Evolutionary conservation across 2,113 vertebrate species (phyloP).

Genomic region (Crotalus viridis): DNA sequence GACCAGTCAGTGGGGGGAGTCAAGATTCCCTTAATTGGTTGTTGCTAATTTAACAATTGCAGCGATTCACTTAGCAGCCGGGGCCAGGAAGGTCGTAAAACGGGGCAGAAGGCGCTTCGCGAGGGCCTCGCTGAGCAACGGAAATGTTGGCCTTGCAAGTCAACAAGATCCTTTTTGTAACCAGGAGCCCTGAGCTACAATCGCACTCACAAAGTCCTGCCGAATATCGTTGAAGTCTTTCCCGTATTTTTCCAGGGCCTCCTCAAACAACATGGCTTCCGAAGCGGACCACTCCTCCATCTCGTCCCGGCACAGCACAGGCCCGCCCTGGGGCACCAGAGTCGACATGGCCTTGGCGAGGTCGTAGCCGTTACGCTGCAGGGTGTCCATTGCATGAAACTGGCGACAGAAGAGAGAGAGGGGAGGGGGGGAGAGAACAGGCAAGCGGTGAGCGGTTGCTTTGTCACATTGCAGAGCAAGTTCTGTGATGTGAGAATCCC

Average conservation of each 20-base stretch:
- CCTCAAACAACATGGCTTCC: conserved; percentile 91
- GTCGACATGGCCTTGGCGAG: conserved; percentile 91
- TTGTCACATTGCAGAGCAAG: rapidly evolving
- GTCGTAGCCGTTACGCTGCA: conserved; percentile 89
- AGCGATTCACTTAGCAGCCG: too few species aligned
- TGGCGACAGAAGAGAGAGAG: conserved; percentile 24
- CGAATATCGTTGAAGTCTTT: conserved; percentile 94
- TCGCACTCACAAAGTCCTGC: conserved; percentile 87
- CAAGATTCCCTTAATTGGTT: too few species aligned
- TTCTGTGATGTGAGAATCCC: neutral
- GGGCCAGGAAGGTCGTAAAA: neutral
- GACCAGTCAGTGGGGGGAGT: too few species aligned
- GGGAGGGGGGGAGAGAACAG: neutral
- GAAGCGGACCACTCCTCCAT: conserved; percentile 97
- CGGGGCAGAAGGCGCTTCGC: too few species aligned
- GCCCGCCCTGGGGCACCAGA: conserved; percentile 89
- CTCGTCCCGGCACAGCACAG: conserved; percentile 88
- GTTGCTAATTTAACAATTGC: too few species aligned
- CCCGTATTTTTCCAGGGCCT: conserved; percentile 90
- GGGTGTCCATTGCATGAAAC: conserved; percentile 93
- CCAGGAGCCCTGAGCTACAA: neutral
- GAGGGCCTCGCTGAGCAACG: too few species aligned
- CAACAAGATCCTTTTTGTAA: neutral
- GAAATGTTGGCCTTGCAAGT: too few species aligned
- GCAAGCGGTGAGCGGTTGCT: neutral